These are phyloP conservation scores for Drosophila aldrichi DNA, from an alignment of 2,888 invertebrate genomes.

Conservation along the genomic window DNA sequence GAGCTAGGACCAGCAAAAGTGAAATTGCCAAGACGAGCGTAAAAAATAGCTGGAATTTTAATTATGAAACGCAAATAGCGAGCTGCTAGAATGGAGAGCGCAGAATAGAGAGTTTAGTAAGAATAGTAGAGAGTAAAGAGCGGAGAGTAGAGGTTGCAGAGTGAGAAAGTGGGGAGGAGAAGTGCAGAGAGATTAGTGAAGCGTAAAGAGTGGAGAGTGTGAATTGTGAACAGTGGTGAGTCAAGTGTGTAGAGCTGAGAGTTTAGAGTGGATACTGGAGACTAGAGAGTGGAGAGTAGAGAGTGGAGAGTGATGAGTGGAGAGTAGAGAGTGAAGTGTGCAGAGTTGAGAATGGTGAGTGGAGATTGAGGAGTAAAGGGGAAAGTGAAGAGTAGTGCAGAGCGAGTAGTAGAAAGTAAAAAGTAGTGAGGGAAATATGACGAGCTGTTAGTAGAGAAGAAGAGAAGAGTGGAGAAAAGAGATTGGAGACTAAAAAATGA, in stretches of 20 bases:
- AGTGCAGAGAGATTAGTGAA: not conserved
- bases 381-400: no score
- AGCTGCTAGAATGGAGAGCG: not conserved
- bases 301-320: not conserved
- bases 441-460: not conserved
- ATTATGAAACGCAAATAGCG: slow-evolving; percentile 65
- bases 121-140: not conserved
- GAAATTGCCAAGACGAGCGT: slow-evolving; percentile 62
- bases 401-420: no score
- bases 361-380: no score
- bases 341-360: not conserved
- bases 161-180: not conserved
- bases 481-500: not conserved
- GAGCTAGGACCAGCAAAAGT: slow-evolving; percentile 49
- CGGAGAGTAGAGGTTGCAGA: not conserved
- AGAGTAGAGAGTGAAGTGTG: not conserved
- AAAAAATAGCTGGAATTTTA: slow-evolving; percentile 65
- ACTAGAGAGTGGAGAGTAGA: no score
- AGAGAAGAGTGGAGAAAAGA: not conserved
- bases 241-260: not conserved
- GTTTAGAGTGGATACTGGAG: no score
- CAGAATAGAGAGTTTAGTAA: not conserved
- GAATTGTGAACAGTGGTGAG: no score
- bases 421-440: not conserved
- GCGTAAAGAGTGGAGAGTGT: not conserved